These are phyloP conservation scores for Drosophila rellima DNA, from an alignment of 2,888 invertebrate species.

Conservation along the genomic window DNA sequence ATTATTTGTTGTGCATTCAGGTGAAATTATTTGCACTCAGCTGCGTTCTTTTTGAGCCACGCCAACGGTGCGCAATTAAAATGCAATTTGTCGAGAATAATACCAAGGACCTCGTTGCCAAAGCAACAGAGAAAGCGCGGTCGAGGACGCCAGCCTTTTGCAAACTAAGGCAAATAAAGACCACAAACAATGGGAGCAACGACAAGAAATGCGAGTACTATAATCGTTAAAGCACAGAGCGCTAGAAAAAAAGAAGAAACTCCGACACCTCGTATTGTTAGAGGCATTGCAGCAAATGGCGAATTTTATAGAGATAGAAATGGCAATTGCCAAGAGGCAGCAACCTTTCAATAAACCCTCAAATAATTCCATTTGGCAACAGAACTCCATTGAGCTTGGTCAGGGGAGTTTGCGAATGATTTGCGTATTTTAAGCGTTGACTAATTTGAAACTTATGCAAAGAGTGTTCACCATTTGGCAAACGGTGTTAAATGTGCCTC, in stretches of 20 bases:
- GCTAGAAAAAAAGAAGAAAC: slow-evolving; percentile 4
- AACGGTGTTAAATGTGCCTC: slow-evolving; percentile 30
- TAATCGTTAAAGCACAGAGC: slow-evolving; percentile 14
- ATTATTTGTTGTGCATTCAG: slow-evolving; percentile 71
- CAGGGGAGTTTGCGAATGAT: background rate
- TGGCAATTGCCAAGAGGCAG: background rate
- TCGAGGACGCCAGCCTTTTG: slow-evolving; percentile 31
- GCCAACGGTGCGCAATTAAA: slow-evolving; percentile 68
- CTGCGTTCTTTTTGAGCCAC: slow-evolving; percentile 56
- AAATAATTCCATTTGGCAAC: background rate
- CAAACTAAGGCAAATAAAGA: slow-evolving; percentile 29
- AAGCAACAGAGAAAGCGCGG: slow-evolving; percentile 28
- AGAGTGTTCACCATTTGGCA: background rate
- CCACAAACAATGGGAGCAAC: slow-evolving; percentile 41
- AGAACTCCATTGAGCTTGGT: background rate
- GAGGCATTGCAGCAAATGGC: slow-evolving; percentile 26
- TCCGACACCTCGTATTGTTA: slow-evolving; percentile 20
- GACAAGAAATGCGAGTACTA: slow-evolving; percentile 25
- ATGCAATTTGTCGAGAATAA: slow-evolving; percentile 71
- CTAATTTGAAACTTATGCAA: slow-evolving; percentile 16
- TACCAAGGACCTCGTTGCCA: slow-evolving; percentile 38
- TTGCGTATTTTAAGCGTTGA: slow-evolving; percentile 3
- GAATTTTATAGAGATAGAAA: slow-evolving; percentile 27
- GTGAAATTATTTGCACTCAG: slow-evolving; percentile 68
- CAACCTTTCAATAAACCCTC: background rate